Percentiles rank a stretch among this genome's conserved stretches.
Conservation (phyloP, 2,888 invertebrate species). For the Hyposoter dolosus region DNA sequence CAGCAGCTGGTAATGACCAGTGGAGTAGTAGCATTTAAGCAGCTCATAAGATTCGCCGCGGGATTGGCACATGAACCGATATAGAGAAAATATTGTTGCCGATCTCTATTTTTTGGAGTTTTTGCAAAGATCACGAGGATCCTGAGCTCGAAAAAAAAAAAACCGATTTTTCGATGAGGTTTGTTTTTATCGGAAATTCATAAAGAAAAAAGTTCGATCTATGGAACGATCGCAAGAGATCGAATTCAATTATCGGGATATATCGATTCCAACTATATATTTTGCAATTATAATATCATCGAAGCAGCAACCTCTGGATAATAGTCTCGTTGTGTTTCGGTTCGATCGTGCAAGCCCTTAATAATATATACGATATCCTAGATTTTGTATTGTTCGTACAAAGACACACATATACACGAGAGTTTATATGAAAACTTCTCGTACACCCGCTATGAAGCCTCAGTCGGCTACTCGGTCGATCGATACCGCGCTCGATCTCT, state of each 20-base stretch:
- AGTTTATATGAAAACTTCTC: conserved; percentile 50
- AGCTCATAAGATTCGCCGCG: neutral
- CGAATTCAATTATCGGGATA: conserved; percentile 68
- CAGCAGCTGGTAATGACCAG: no score
- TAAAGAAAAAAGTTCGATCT: conserved; percentile 7
- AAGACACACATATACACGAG: conserved; percentile 8
- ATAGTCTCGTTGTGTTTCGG: conserved; percentile 62
- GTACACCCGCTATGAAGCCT: conserved; percentile 62
- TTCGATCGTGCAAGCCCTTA: conserved; percentile 55
- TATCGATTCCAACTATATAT: conserved; percentile 63
- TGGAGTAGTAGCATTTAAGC: conserved; percentile 32
- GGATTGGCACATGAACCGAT: conserved; percentile 11
- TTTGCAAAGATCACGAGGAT: neutral
- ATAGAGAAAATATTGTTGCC: conserved; percentile 5
- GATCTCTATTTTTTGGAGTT: neutral
- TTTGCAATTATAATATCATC: conserved; percentile 69
- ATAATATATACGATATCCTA: conserved; percentile 41
- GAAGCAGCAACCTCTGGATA: conserved; percentile 37
- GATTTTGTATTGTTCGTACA: conserved; percentile 23
- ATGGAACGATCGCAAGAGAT: conserved; percentile 62
- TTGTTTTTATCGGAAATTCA: conserved; percentile 21
- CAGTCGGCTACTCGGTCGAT: conserved; percentile 67
- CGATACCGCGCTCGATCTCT: conserved; percentile 49
- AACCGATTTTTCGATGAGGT: neutral
- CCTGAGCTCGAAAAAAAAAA: conserved; percentile 13